Evolutionary conservation across 2,113 vertebrate genomes (phyloP), one percentile per base, ranked within the genome.

Genomic region (Myocastor coypus): DNA sequence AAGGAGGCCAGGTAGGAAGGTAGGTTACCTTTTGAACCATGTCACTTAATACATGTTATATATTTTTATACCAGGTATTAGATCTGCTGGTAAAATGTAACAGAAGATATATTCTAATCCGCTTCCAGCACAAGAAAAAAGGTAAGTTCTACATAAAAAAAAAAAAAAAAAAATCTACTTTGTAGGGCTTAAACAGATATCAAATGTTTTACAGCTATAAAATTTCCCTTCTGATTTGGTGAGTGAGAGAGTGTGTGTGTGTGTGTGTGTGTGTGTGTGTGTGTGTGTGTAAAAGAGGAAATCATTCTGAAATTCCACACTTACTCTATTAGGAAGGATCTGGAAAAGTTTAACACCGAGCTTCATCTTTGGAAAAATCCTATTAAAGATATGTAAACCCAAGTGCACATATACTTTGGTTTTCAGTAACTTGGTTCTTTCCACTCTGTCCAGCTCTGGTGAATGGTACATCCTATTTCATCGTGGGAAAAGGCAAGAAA

Each of bases 311-410:
- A 84, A 95, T 89, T 93, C 96, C 75, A 97, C 83, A 97, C 87
- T 92, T 97, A 95, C 82, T 34, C 84, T 96, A 80, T 88, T 96
- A 94, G 42, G 64, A 96, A 96, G 64, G 94, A 92, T 97, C 96
- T 98, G 90, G 82, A 96, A 95, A 95, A 92, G 32, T 50, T 97
- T 96, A 97, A 88, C 63, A 78, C 17, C 82, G 95, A 89, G 91
- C 63, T 89, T 96, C 69, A 93, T 87, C 75, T 94, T 93, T 64
- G 84, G 92, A 95, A 95, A 97, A 92, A 95, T 78, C 5, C 24
- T 93, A 86, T 87, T 34, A 78, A 95, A 89, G 94, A n/a, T 87
- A 87, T 61, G 90, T 94, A 83, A 92, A 71, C 26, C n/a, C 40
- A 96, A 91, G 73, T 63, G 28, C 46, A 5, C 46, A 5, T 22